Conservation (phyloP, 2,888 invertebrate genomes). For the Pseudococcus jackbeardsleyi region DNA sequence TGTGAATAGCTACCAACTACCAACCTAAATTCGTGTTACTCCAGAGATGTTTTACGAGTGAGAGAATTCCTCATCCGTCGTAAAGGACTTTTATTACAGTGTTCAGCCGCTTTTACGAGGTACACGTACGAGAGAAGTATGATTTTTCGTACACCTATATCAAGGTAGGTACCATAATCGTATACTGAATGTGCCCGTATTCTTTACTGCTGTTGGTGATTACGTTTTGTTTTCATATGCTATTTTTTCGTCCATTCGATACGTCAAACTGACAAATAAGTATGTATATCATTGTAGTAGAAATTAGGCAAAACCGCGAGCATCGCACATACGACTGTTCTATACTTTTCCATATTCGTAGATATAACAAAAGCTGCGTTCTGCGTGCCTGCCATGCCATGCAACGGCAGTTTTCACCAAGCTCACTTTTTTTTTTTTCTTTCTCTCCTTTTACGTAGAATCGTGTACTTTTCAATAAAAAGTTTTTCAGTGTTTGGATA, state of each 20-base stretch:
- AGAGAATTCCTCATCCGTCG: neutral
- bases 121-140: neutral
- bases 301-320: neutral
- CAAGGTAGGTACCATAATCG: neutral
- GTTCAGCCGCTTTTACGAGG: neutral
- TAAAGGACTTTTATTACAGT: slow-evolving; percentile 16
- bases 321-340: neutral
- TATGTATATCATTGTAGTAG: neutral
- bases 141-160: neutral
- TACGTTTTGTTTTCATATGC: neutral
- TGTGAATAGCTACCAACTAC: too few species aligned
- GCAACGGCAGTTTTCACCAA: neutral
- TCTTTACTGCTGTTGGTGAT: neutral
- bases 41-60: slow-evolving; percentile 22
- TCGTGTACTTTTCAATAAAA: slow-evolving; percentile 14
- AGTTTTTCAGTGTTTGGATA: neutral
- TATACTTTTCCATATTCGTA: neutral
- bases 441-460: neutral
- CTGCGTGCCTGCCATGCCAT: neutral
- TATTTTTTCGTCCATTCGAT: neutral
- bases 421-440: neutral
- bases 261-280: neutral
- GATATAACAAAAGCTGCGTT: neutral
- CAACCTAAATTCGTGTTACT: neutral
- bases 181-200: neutral